phyloP scores from a whole-genome alignment of 2,888 invertebrate species.

The Sturmia bella region DNA sequence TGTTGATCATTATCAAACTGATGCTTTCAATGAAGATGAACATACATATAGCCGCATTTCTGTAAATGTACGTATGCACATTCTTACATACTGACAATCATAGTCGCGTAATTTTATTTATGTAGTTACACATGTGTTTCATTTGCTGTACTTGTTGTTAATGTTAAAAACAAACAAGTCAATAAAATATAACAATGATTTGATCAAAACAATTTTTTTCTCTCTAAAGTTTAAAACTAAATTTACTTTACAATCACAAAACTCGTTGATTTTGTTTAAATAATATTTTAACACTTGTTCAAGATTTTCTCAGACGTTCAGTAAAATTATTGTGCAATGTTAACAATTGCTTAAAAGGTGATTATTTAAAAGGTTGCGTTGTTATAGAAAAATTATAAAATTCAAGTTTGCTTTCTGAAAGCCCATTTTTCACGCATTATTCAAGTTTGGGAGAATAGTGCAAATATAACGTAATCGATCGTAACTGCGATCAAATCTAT shows the following conservation, averaged over 20 bases:
- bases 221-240: constrained; percentile 6
- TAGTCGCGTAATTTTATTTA: too few species aligned
- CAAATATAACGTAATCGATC: too few species aligned
- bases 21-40: constrained; percentile 15
- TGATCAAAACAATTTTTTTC: constrained; percentile 26
- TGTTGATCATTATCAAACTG: constrained; percentile 21
- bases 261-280: constrained; percentile 6
- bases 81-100: too few species aligned
- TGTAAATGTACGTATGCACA: neutral
- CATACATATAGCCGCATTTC: neutral
- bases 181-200: constrained; percentile 11
- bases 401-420: too few species aligned
- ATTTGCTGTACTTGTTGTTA: constrained; percentile 9
- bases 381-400: neutral
- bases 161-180: constrained; percentile 24
- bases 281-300: neutral
- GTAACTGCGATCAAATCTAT: too few species aligned
- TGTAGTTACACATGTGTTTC: neutral
- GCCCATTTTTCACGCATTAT: too few species aligned
- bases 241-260: constrained; percentile 35
- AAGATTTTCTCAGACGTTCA: neutral
- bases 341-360: neutral
- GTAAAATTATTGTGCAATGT: neutral
- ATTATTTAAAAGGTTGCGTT: neutral
- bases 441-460: too few species aligned